A percentile compares a stretch with the other conserved stretches of the same genome.
phyloP scores from a whole-genome alignment of 2,113 vertebrate species.

The Hippocampus abdominalis region DNA sequence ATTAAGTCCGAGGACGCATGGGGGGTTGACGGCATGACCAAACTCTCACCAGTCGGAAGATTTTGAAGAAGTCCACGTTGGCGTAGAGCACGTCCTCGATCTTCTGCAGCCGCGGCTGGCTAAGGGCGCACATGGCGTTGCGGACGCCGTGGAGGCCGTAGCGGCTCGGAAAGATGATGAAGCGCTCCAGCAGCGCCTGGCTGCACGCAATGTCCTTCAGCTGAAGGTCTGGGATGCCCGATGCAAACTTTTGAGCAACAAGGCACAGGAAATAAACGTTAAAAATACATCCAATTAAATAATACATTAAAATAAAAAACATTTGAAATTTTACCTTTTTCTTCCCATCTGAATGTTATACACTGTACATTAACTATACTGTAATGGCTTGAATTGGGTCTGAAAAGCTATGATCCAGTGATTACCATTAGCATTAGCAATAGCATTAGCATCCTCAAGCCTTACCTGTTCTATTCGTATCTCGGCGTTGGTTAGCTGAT shows the following conservation, averaged over 20 bases:
- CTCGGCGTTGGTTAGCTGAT: conserved; percentile 83
- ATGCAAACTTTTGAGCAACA: conserved; percentile 79
- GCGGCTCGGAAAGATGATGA: conserved; percentile 85
- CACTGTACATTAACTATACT: neutral
- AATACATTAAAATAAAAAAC: neutral
- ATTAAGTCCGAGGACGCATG: no score
- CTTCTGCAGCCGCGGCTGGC: conserved; percentile 82
- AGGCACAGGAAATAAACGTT: neutral
- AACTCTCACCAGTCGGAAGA: conserved; percentile 83
- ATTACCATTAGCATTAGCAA: neutral
- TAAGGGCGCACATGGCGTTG: conserved; percentile 84
- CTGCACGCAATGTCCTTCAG: conserved; percentile 94
- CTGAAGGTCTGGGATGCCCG: conserved; percentile 82
- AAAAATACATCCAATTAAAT: neutral
- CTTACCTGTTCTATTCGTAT: conserved; percentile 89
- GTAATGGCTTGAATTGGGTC: neutral
- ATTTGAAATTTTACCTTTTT: neutral
- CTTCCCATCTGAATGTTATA: neutral
- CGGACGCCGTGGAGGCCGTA: conserved; percentile 74
- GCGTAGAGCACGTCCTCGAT: conserved; percentile 88
- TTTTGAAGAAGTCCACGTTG: conserved; percentile 92
- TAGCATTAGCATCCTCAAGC: neutral
- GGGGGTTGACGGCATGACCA: neutral
- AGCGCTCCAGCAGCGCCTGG: conserved; percentile 81
- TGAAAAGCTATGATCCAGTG: neutral